Conservation (phyloP, 2,113 vertebrate species). For the Vanacampus margaritifer region DNA sequence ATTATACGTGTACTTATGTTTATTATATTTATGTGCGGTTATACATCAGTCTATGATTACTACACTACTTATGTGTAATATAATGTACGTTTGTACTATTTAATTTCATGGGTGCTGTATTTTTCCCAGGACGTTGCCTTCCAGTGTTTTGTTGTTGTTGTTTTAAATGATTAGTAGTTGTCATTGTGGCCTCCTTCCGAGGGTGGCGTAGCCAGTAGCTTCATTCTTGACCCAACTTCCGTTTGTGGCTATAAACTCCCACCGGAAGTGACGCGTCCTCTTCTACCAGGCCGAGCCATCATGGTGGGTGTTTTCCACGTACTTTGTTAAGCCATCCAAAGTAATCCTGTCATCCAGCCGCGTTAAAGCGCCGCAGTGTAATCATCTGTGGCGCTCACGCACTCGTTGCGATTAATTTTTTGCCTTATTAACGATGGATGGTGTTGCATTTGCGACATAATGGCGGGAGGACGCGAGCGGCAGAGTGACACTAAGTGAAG, state of each 20-base stretch:
- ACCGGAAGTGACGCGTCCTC: conserved; percentile 63
- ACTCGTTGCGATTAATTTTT: rapidly evolving
- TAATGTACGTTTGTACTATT: too few relatives aligned
- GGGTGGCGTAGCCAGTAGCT: neutral
- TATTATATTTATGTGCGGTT: too few relatives aligned
- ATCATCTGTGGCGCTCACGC: rapidly evolving
- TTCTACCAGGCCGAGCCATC: conserved; percentile 67
- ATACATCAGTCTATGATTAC: too few relatives aligned
- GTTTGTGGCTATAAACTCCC: conserved; percentile 31
- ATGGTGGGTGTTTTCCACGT: conserved; percentile 78
- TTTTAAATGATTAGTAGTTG: conserved; percentile 9
- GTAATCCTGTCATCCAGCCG: conserved; percentile 35
- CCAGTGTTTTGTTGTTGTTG: too few relatives aligned
- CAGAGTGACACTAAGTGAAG: conserved; percentile 3
- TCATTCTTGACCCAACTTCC: neutral
- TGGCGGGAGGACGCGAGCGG: neutral
- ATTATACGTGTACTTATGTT: too few relatives aligned
- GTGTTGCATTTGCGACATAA: neutral
- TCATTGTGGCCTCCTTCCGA: neutral
- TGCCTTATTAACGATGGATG: conserved; percentile 20
- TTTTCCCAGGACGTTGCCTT: too few relatives aligned
- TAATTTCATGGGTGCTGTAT: too few relatives aligned
- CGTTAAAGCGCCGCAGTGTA: rapidly evolving
- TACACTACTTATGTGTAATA: too few relatives aligned
- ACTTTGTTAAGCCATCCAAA: conserved; percentile 32